phyloP scores from a whole-genome alignment of 2,797 vertebrate species.

The Acipenser transmontanus region DNA sequence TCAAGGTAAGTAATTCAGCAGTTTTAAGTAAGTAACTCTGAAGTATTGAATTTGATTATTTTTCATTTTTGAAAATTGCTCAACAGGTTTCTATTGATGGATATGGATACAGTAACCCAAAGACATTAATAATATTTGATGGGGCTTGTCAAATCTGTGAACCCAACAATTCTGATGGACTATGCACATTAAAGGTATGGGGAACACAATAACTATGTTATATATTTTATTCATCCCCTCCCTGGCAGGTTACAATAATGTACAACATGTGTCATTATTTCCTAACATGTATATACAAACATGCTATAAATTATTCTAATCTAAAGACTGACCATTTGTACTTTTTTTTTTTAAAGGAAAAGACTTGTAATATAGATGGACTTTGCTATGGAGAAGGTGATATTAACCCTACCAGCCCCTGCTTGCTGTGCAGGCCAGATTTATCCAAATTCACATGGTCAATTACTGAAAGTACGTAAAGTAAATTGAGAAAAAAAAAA shows the following conservation, averaged over 20 bases:
- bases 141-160: constrained; percentile 77
- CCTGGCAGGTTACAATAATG: too few species aligned
- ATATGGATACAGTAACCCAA: constrained; percentile 77
- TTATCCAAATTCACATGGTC: constrained; percentile 77
- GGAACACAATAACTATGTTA: background rate
- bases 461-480: constrained; percentile 64
- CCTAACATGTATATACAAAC: background rate
- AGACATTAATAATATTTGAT: constrained; percentile 72
- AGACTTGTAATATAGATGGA: constrained; percentile 75
- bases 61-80: background rate
- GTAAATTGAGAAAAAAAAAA: too few species aligned
- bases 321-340: too few species aligned
- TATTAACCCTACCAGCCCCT: constrained; percentile 66
- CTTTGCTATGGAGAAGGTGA: constrained; percentile 73
- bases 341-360: constrained; percentile 59
- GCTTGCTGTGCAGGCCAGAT: constrained; percentile 71
- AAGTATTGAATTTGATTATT: too few species aligned
- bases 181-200: constrained; percentile 65
- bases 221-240: too few species aligned
- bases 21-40: too few species aligned
- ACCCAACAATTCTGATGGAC: constrained; percentile 40
- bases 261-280: too few species aligned
- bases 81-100: constrained; percentile 85
- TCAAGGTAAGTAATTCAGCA: constrained; percentile 64
- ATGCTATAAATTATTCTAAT: constrained; percentile 9